Conservation (phyloP, 2,797 vertebrate genomes). For the Falco peregrinus region DNA sequence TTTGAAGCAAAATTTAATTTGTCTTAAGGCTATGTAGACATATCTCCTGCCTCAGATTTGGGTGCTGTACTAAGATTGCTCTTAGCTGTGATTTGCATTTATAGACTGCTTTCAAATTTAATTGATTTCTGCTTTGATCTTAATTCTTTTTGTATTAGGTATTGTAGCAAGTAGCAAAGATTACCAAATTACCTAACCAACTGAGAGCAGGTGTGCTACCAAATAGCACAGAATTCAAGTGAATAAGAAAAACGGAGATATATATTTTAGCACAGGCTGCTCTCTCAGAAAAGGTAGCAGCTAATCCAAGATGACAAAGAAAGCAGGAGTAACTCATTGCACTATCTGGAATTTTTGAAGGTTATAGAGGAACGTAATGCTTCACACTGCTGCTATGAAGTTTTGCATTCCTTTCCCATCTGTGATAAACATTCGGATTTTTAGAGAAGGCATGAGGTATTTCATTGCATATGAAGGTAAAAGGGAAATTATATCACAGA, state of each 20-base stretch:
- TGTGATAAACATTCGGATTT: not conserved
- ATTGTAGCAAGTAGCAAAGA: not conserved
- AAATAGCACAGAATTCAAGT: not conserved
- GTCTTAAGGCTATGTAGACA: not conserved
- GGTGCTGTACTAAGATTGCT: not conserved
- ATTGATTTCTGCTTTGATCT: not conserved
- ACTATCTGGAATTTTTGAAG: not conserved
- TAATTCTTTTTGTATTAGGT: not conserved
- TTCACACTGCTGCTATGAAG: not conserved
- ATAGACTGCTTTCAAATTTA: not conserved
- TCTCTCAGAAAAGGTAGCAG: not conserved
- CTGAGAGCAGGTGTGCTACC: not conserved
- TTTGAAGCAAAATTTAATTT: not conserved
- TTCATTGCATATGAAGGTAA: not conserved
- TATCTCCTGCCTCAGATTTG: not conserved
- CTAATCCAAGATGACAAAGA: not conserved
- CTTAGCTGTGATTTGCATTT: not conserved
- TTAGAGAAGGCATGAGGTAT: not conserved
- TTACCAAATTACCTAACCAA: not conserved
- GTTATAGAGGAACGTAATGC: not conserved
- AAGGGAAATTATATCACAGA: not conserved
- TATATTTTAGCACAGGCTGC: not conserved
- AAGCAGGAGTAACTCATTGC: not conserved
- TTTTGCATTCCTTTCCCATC: not conserved
- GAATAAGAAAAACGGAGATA: not conserved